Evolutionary conservation across 2,888 invertebrate genomes (phyloP).

Genomic region (Morpho achilles): DNA sequence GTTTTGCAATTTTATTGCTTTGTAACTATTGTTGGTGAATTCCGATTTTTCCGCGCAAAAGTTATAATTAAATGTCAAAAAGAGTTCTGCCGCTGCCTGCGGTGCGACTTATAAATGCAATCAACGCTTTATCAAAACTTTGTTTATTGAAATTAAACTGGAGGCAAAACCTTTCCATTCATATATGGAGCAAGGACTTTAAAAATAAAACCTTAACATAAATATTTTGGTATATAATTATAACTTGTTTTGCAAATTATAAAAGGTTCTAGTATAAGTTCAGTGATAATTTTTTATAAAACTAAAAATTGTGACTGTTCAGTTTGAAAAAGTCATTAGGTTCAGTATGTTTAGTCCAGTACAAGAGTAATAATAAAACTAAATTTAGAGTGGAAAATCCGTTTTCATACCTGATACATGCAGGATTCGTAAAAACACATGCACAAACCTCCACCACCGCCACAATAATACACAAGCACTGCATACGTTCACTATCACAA

Average conservation of each 20-base stretch:
- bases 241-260: not conserved
- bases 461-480: too few relatives aligned
- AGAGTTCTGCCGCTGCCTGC: slow-evolving; percentile 14
- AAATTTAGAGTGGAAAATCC: too few relatives aligned
- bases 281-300: too few relatives aligned
- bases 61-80: slow-evolving; percentile 24
- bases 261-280: not conserved
- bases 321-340: too few relatives aligned
- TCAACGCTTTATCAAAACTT: slow-evolving; percentile 13
- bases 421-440: too few relatives aligned
- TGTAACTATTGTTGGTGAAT: slow-evolving; percentile 18
- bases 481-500: too few relatives aligned
- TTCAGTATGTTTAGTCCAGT: too few relatives aligned
- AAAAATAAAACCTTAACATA: slow-evolving; percentile 10
- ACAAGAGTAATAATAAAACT: too few relatives aligned
- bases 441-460: too few relatives aligned
- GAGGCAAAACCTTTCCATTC: slow-evolving; percentile 6
- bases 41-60: slow-evolving; percentile 20
- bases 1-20: slow-evolving; percentile 15
- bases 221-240: not conserved
- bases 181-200: slow-evolving; percentile 10
- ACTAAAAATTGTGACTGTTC: not conserved
- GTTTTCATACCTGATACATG: too few relatives aligned
- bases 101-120: slow-evolving; percentile 13
- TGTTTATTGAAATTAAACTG: slow-evolving; percentile 14